These are phyloP conservation scores for Synchiropus splendidus DNA, from an alignment of 2,113 vertebrate species.

Conservation along the genomic window DNA sequence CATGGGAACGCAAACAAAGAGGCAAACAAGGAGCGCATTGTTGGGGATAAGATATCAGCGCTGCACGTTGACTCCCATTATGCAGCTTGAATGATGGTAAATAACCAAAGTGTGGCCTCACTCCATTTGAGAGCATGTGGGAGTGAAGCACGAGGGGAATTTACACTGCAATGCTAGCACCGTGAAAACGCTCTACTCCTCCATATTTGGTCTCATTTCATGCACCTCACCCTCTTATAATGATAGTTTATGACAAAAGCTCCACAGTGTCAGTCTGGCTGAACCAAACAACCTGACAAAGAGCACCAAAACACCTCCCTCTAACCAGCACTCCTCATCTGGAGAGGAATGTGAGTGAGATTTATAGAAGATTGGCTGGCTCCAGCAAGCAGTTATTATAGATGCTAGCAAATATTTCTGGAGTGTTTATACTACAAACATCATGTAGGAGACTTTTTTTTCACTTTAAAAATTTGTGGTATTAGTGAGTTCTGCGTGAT, in stretches of 20 bases:
- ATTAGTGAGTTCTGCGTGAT: too few species aligned
- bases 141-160: not conserved
- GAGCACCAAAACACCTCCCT: conserved; percentile 3
- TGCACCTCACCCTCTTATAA: conserved; percentile 8
- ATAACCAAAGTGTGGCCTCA: conserved; percentile 6
- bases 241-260: conserved; percentile 11
- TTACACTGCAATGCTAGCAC: conserved; percentile 8
- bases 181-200: conserved; percentile 10
- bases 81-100: not conserved
- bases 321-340: not conserved
- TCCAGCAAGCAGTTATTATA: too few species aligned
- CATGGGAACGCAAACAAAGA: conserved; percentile 35
- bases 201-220: conserved; percentile 35
- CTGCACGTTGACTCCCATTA: conserved; percentile 21
- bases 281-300: too few species aligned
- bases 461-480: too few species aligned
- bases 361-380: too few species aligned
- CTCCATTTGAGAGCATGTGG: not conserved
- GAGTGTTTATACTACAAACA: too few species aligned
- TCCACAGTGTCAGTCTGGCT: not conserved
- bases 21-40: conserved; percentile 42
- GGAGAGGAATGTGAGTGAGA: too few species aligned
- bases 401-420: too few species aligned
- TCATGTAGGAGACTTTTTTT: too few species aligned
- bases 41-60: conserved; percentile 19